Conservation (phyloP, 2,113 vertebrate species). For the Scopus umbretta region DNA sequence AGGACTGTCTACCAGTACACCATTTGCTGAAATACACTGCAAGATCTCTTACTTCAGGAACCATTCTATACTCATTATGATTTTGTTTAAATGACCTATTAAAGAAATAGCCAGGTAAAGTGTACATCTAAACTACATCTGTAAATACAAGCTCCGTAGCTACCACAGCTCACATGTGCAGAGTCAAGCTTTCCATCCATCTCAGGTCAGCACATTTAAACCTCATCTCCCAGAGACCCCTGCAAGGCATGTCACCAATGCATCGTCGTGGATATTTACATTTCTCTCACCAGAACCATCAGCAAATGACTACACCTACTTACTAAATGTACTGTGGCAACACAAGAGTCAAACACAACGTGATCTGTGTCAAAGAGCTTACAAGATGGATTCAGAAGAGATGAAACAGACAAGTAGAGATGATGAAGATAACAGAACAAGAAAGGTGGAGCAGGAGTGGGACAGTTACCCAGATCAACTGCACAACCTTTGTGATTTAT, state of each 20-base stretch:
- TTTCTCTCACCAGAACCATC: neutral
- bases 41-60: neutral
- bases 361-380: neutral
- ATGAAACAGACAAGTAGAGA: neutral
- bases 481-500: neutral
- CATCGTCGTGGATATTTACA: neutral
- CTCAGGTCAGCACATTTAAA: neutral
- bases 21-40: neutral
- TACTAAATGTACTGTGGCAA: neutral
- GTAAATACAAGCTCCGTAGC: neutral
- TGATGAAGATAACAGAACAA: neutral
- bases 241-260: neutral
- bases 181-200: neutral
- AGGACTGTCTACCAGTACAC: neutral
- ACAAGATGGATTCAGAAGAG: neutral
- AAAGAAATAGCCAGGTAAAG: neutral
- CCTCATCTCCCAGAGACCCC: neutral
- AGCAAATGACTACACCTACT: neutral
- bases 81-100: neutral
- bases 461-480: neutral
- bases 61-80: neutral
- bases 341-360: neutral
- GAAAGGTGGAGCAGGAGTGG: neutral
- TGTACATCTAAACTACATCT: neutral
- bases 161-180: accelerated